Base-by-base conservation (phyloP, 2,113 vertebrate species). In the Megaceryle torquata region DNA sequence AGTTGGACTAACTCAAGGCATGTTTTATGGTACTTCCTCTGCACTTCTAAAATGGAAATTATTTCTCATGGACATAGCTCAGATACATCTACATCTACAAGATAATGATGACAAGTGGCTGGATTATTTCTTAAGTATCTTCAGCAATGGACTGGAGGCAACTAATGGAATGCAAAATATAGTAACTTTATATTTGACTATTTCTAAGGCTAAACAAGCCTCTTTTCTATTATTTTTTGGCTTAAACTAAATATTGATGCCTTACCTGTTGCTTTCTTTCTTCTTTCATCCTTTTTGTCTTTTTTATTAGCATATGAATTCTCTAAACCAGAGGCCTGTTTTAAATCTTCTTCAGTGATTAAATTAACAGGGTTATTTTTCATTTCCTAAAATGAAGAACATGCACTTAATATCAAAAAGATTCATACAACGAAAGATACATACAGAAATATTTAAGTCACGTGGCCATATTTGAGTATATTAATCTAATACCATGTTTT, bases 311-410 rank as follows among this genome's bases (percentile, higher is more conserved):
- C 83, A 14, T 92, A 96, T 6, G 92, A 82, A 80, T 80, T 98
- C 88, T 99, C 99, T 8, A 97, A 93, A 93, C 97, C 35, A 46
- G 98, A 95, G 6, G 97, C 88, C 43, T 98, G 98, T 94, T 99
- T 99, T 86, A 99, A 74, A 91, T 99, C 99, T 26, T 99, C 99
- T 97, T 99, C 99, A 21, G 98, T 99, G 74, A 99, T 98, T 96
- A 99, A 96, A 96, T 99, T 98, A 65, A 99, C 99, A 16, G 99
- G 99, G 91, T 98, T 99, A 95, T 97, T 99, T 98, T 99, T 99
- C 64, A 99, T 97, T 96, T 99, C 99, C 99, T 99, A 83, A 88
- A 97, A 97, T n/a, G 50, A 97, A 96, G 69, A 92, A 56, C 25
- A 92, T 9, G 15, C 11, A 88, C 4, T 86, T 81, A 71, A 59